Base-by-base conservation (phyloP, 1,140 invertebrate genomes). In the Apis dorsata region DNA sequence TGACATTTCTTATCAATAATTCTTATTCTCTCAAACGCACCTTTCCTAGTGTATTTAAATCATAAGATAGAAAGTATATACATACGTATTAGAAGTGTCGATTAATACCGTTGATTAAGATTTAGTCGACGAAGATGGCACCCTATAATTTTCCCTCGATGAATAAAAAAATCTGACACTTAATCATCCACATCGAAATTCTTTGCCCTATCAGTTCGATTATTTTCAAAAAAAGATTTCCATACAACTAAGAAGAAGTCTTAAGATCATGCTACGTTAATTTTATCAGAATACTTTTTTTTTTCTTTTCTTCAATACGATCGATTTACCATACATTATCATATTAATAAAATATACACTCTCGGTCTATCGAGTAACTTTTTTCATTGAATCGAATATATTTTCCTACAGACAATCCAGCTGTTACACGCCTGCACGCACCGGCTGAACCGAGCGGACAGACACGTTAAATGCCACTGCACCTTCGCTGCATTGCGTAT, bases 401-500 rank as follows among this genome's bases (percentile, higher is more conserved):
- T 69, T 66, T 68, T 44, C 19, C 13, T 19, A 21, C 44, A 7
- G 53, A 53, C 21, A n/a, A 57, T 19, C 8, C 66, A 57, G 76
- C 66, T 70, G 73, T 28, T 51, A 7, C 49, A 51, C 71, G 70
- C 49, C 34, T 74, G 72, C 72, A 60, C 73, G 55, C 53, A 21
- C 28, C 53, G 17, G 17, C 19, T 51, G 59, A 60, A 60, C n/a
- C 44, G 8, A 72, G 24, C 24, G 60, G 21, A 17, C 10, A 55
- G 66, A 79, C 65, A 59, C 49, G 55, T 80, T 81, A 87, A 81
- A 83, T 86, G 81, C 76, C 57, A 76, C 51, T 80, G 76, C 59
- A 84, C 44, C 77, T 80, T 55, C 28, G 77, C 66, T 62, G 28
- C 44, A 24, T 85, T 65, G 55, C 74, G 55, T 77, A 62, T 79